phyloP scores from a whole-genome alignment of 1,140 invertebrate species.

The Atopsyche davidsoni region DNA sequence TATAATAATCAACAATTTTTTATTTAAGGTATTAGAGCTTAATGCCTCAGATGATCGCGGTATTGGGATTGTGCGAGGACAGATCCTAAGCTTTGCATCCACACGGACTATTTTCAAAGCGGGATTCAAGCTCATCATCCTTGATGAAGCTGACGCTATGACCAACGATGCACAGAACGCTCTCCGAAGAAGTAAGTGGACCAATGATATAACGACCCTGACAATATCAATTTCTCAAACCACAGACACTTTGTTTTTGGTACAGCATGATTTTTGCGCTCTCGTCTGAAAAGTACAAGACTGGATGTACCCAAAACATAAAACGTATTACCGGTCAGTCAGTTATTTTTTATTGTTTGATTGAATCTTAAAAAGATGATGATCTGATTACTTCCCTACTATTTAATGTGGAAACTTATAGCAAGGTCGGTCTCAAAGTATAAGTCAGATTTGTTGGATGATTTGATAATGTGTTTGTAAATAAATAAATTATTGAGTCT shows the following conservation, averaged over 20 bases:
- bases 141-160: conserved; percentile 99
- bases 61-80: conserved; percentile 91
- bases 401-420: no score
- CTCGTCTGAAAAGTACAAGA: no score
- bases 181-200: conserved; percentile 79
- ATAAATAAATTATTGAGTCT: no score
- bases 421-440: no score
- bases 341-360: no score
- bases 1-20: no score
- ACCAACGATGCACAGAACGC: conserved; percentile 99
- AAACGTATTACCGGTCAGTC: no score
- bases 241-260: conserved; percentile 3
- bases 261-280: neutral
- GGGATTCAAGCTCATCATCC: conserved; percentile 92
- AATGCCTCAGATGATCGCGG: conserved; percentile 99
- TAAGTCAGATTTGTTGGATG: no score
- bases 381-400: no score
- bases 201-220: neutral
- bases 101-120: conserved; percentile 94
- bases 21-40: conserved; percentile 73
- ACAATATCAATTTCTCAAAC: conserved; percentile 13
- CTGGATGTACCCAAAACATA: no score
- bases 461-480: no score
- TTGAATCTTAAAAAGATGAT: no score
- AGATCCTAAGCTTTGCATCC: conserved; percentile 96